Evolutionary conservation across 2,797 vertebrate species (phyloP).

Genomic region (Brachyalestes nurse): DNA sequence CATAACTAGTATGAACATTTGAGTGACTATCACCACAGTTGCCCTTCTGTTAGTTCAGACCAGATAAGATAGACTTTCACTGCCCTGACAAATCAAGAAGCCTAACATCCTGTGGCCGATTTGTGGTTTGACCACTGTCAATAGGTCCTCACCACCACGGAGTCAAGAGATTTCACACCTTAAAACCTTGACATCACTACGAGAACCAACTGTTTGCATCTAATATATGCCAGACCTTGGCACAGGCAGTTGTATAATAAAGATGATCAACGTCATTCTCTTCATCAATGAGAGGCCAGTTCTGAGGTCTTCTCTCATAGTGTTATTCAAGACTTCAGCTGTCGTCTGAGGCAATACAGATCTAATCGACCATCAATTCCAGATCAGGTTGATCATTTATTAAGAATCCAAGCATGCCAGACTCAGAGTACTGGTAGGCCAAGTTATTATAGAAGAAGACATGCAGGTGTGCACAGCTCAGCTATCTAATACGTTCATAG

Average conservation of each 20-base stretch:
- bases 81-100: background rate
- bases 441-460: background rate
- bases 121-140: no score
- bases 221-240: no score
- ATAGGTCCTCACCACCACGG: no score
- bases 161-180: no score
- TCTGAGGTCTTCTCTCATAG: background rate
- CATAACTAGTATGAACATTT: background rate
- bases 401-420: background rate
- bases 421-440: background rate
- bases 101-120: no score
- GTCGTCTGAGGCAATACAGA: background rate
- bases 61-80: background rate
- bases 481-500: background rate
- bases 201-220: no score
- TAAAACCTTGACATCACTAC: no score
- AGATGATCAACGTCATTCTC: no score
- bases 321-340: background rate
- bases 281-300: no score
- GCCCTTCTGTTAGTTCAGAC: background rate
- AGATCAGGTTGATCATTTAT: background rate
- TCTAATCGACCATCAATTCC: background rate
- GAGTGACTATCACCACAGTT: background rate
- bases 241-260: no score
- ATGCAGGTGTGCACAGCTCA: background rate